Conservation (phyloP, 2,113 vertebrate species). For the Ginglymostoma cirratum region DNA sequence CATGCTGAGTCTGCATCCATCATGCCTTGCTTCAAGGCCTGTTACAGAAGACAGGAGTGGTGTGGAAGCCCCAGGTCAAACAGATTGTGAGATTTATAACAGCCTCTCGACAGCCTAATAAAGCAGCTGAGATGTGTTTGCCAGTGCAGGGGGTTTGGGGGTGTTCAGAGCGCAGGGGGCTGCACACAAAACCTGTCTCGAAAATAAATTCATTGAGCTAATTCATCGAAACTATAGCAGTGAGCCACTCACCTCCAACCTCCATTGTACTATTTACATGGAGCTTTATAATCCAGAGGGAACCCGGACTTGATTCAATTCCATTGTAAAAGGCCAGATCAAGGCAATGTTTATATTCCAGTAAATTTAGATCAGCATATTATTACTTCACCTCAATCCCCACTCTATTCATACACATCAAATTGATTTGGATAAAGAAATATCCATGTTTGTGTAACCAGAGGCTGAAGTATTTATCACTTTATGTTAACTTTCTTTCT, state of each 20-base stretch:
- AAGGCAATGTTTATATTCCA: slow-evolving; percentile 8
- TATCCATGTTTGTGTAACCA: background rate
- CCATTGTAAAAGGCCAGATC: slow-evolving; percentile 27
- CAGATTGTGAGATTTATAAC: slow-evolving; percentile 37
- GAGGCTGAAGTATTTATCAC: background rate
- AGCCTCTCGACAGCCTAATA: slow-evolving; percentile 35
- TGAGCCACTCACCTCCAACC: slow-evolving; percentile 18
- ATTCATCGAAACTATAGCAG: slow-evolving; percentile 21
- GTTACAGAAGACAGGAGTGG: slow-evolving; percentile 29
- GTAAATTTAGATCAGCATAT: slow-evolving; percentile 27
- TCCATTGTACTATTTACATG: slow-evolving; percentile 33
- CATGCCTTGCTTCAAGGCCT: slow-evolving; percentile 28
- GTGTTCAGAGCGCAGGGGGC: background rate
- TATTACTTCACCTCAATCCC: slow-evolving; percentile 13
- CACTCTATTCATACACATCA: background rate
- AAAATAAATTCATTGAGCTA: slow-evolving; percentile 33
- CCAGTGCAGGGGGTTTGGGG: background rate
- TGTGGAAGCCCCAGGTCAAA: slow-evolving; percentile 35
- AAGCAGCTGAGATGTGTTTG: slow-evolving; percentile 24
- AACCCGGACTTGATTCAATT: slow-evolving; percentile 23
- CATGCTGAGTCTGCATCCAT: slow-evolving; percentile 33
- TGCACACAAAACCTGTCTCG: slow-evolving; percentile 31
- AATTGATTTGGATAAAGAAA: slow-evolving; percentile 16
- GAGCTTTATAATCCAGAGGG: slow-evolving; percentile 32
- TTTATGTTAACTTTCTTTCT: background rate